Conservation (phyloP, 2,113 vertebrate genomes). For the Otocyon megalotis region DNA sequence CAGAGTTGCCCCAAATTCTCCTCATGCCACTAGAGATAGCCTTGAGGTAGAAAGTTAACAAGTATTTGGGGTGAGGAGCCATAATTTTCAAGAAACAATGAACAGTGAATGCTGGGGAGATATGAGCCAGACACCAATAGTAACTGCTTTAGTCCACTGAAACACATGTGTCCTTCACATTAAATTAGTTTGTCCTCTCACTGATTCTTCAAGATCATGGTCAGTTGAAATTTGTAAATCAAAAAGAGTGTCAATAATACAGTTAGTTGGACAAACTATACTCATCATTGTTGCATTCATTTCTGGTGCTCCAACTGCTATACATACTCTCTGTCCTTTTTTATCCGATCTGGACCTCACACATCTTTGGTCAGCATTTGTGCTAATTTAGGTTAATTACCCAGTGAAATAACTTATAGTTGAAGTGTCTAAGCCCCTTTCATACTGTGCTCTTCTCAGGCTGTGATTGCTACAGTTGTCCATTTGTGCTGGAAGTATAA, state of each 20-base stretch:
- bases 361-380: background rate
- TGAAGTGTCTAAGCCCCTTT: background rate
- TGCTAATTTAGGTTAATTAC: background rate
- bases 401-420: background rate
- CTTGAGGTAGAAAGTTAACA: background rate
- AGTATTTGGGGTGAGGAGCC: background rate
- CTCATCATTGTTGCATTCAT: background rate
- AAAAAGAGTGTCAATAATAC: background rate
- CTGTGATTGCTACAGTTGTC: background rate
- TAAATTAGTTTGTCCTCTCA: background rate
- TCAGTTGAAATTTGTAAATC: background rate
- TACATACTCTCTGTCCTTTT: background rate
- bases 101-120: background rate
- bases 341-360: background rate
- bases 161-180: background rate
- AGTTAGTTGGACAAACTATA: background rate
- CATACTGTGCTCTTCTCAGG: background rate
- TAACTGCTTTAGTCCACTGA: background rate
- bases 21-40: background rate
- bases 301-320: background rate
- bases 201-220: background rate
- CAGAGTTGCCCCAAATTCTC: background rate
- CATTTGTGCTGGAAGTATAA: background rate
- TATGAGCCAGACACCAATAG: background rate
- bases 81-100: background rate